A percentile compares a stretch with the other conserved stretches of the same genome.
Evolutionary conservation across 2,113 vertebrate genomes (phyloP).

Genomic region (Perognathus longimembris): DNA sequence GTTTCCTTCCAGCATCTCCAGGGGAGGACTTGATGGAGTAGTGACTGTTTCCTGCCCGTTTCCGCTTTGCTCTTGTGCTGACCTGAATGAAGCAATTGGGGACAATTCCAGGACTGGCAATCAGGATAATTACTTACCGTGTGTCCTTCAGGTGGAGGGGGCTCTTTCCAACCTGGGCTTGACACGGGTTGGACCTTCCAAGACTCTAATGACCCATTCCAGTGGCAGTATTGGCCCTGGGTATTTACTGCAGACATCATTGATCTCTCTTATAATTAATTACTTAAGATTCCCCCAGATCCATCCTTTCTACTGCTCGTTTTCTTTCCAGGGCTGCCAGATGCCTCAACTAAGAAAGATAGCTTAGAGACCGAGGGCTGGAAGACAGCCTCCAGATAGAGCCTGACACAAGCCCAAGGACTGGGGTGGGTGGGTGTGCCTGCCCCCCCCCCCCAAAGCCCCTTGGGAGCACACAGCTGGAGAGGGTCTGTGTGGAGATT

Average conservation of each 20-base stretch:
- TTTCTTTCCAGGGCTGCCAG: neutral
- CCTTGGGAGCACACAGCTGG: neutral
- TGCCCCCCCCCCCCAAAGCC: no score
- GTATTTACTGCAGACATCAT: neutral
- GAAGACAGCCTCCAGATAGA: neutral
- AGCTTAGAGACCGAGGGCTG: neutral
- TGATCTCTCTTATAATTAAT: slow-evolving; percentile 43
- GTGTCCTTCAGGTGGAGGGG: neutral
- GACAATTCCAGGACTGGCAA: slow-evolving; percentile 38
- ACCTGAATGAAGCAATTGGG: slow-evolving; percentile 16
- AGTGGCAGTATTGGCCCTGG: neutral
- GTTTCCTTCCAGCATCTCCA: neutral
- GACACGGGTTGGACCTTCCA: neutral
- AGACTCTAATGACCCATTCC: slow-evolving; percentile 16
- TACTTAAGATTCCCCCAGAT: slow-evolving; percentile 47
- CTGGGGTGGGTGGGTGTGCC: neutral
- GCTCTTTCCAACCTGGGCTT: slow-evolving; percentile 21
- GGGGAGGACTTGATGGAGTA: no score
- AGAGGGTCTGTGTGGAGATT: neutral
- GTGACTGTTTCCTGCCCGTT: neutral
- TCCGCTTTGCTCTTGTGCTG: neutral
- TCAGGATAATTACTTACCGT: neutral
- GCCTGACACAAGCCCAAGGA: neutral
- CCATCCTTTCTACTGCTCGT: slow-evolving; percentile 5
- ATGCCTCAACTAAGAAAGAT: neutral